Conservation (phyloP, 1,140 invertebrate species). For the Aphaenogaster ashmeadi region DNA sequence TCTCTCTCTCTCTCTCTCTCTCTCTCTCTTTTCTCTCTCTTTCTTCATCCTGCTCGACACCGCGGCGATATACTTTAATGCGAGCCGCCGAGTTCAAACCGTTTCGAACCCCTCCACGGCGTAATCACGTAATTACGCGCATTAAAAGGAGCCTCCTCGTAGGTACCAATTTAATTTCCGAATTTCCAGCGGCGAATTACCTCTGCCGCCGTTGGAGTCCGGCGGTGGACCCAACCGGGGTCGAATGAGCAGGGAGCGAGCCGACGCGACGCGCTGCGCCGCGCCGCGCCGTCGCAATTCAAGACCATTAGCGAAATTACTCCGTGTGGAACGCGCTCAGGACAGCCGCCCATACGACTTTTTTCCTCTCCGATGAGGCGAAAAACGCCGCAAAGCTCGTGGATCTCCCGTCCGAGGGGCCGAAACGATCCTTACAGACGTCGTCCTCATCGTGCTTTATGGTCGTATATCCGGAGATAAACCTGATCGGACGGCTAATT, state of each 20-base stretch:
- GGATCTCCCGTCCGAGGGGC: constrained; percentile 14
- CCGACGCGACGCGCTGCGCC: constrained; percentile 50
- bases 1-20: not conserved
- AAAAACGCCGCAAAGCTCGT: constrained; percentile 66
- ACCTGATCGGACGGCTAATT: constrained; percentile 32
- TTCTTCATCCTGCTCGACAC: constrained; percentile 26
- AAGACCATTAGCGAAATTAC: constrained; percentile 84
- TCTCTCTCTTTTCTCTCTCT: constrained; percentile 2
- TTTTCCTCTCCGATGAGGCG: constrained; percentile 71
- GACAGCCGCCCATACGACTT: constrained; percentile 43
- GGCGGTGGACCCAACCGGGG: constrained; percentile 45
- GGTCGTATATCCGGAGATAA: not conserved
- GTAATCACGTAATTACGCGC: constrained; percentile 83
- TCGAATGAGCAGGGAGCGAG: constrained; percentile 41
- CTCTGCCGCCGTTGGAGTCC: constrained; percentile 74
- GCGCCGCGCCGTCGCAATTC: constrained; percentile 78
- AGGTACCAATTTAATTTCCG: constrained; percentile 83
- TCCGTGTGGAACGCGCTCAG: constrained; percentile 74
- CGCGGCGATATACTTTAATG: constrained; percentile 66
- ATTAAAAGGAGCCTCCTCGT: constrained; percentile 78
- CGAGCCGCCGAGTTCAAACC: constrained; percentile 64
- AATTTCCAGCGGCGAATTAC: constrained; percentile 84
- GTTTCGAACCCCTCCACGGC: constrained; percentile 69
- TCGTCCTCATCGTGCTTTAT: constrained; percentile 8
- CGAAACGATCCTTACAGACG: constrained; percentile 28